Evolutionary conservation across 2,888 invertebrate genomes (phyloP).

Genomic region (Phortica okadai): DNA sequence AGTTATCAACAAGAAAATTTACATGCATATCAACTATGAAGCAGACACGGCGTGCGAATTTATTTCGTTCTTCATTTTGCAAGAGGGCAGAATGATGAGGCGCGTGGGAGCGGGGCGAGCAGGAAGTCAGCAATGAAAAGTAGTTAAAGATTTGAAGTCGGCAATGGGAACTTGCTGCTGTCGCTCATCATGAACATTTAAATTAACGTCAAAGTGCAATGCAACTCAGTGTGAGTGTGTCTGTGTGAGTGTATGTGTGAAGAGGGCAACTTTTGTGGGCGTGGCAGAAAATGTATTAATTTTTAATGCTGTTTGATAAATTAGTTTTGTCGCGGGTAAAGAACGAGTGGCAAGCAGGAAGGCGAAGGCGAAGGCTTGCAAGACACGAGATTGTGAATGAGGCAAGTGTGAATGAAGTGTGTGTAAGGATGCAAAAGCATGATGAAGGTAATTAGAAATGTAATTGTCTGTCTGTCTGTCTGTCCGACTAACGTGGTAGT

Average conservation of each 20-base stretch:
- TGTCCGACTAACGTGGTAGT: background rate
- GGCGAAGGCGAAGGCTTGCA: no score
- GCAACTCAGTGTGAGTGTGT: no score
- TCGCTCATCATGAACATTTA: background rate
- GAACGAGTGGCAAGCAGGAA: no score
- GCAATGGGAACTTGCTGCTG: background rate
- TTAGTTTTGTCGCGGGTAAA: background rate
- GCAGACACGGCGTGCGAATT: background rate
- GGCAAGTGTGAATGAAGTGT: background rate
- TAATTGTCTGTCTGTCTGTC: background rate
- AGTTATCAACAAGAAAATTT: slow-evolving; percentile 52
- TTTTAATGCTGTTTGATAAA: background rate
- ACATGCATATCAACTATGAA: slow-evolving; percentile 35
- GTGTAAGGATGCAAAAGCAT: no score
- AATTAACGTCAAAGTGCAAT: slow-evolving; percentile 20
- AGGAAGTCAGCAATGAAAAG: background rate
- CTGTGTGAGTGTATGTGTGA: no score
- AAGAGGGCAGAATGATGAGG: background rate
- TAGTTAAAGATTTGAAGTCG: background rate
- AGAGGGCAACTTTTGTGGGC: background rate
- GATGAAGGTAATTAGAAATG: background rate
- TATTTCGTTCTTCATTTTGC: no score
- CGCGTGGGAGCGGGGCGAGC: background rate
- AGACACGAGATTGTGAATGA: background rate
- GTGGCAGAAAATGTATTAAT: background rate